Conservation (phyloP, 1,140 invertebrate species). For the Bombus terrestris region DNA sequence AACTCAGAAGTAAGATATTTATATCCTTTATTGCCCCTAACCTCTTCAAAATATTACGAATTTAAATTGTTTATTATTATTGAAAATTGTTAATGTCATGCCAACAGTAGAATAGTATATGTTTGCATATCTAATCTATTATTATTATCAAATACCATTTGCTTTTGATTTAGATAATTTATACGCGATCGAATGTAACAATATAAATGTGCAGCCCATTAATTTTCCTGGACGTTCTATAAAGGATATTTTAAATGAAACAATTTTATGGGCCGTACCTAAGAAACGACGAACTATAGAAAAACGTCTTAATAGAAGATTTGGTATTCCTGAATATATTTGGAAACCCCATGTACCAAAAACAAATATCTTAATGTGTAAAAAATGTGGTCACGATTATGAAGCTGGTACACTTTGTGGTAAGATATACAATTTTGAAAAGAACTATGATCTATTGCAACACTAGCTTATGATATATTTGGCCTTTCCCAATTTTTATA, state of each 20-base stretch:
- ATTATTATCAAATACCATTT: slow-evolving; percentile 2
- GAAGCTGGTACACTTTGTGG: slow-evolving; percentile 90
- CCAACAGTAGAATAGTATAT: too few species aligned
- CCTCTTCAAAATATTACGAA: not conserved
- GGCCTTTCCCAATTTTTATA: slow-evolving; percentile 46
- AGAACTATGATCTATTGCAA: slow-evolving; percentile 8
- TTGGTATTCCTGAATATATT: slow-evolving; percentile 85
- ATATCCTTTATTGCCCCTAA: not conserved
- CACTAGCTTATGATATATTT: not conserved
- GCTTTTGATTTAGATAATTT: slow-evolving; percentile 72
- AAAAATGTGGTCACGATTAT: slow-evolving; percentile 91
- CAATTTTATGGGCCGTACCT: slow-evolving; percentile 92
- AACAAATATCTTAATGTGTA: slow-evolving; percentile 89
- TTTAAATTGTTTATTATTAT: not conserved
- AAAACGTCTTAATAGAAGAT: slow-evolving; percentile 88
- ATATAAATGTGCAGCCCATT: slow-evolving; percentile 49
- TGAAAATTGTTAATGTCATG: not conserved
- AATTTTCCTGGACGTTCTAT: slow-evolving; percentile 78
- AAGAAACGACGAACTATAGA: slow-evolving; percentile 90
- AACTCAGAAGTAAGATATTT: not conserved
- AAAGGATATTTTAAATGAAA: slow-evolving; percentile 87
- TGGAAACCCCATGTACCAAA: slow-evolving; percentile 88
- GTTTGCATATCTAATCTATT: too few species aligned
- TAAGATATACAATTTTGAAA: slow-evolving; percentile 77
- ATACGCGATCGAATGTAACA: slow-evolving; percentile 71